Evolutionary conservation across 2,797 vertebrate genomes (phyloP), one percentile per base, ranked within the genome.

Genomic region (Xiphophorus birchmanni): DNA sequence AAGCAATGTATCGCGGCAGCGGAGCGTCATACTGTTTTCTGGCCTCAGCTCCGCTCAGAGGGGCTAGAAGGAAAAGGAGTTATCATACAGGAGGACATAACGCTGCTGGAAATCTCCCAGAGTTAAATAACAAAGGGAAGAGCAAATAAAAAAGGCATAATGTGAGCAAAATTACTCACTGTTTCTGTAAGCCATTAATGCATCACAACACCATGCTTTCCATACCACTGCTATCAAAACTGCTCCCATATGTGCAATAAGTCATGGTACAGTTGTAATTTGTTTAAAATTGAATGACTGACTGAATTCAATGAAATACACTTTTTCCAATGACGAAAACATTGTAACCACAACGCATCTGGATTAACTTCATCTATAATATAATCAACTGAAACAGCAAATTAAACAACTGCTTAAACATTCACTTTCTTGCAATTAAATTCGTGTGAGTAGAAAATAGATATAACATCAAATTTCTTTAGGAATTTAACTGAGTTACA

Each of bases 161-260:
- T 79, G 80, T 79, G 47, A 81, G 78, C 80, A 82, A 81, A 88
- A 88, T 83, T 42, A 84, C 77, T 73, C 73, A 73, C 84, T 26
- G 42, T 88, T 85, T 93, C 82, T 89, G 88, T 86, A 83, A 91
- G 81, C 84, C 86, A 85, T 92, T 89, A 92, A 72, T 84, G 80
- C 88, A 88, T 84, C 87, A 90, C 86, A 86, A 90, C 69, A 82
- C 82, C 90, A 73, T 82, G 84, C 79, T 88, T 89, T 90, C 77
- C 79, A 78, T 84, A 69, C 80, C 47, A 42, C 81, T 32, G 60
- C 84, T 81, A 85, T 72, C 74, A 56, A 90, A 94, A 94, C 84
- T 84, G 71, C 86, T 94, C 92, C 92, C 92, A 92, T 93, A 86
- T 94, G 93, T 91, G 88, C 85, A 88, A 90, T 87, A 83, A 67